Conservation (phyloP, 2,888 invertebrate species). For the Rugalucina vietnamica region DNA sequence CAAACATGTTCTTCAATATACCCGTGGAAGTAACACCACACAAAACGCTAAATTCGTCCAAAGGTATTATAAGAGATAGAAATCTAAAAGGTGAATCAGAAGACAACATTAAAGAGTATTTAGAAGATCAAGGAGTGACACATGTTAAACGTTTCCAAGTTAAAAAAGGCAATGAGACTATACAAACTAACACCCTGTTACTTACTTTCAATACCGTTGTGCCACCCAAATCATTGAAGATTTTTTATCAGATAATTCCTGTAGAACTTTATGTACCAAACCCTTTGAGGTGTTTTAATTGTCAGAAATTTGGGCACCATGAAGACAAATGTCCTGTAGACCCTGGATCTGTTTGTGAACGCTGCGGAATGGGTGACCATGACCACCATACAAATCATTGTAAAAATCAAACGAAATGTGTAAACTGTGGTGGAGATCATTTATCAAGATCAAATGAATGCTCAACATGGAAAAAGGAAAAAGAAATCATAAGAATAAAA, state of each 20-base stretch:
- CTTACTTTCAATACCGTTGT: background rate
- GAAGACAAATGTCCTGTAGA: background rate
- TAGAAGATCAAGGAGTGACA: background rate
- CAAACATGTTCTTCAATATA: background rate
- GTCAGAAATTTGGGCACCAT: background rate
- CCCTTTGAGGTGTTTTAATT: conserved; percentile 5
- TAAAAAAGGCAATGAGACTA: background rate
- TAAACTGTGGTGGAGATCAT: conserved; percentile 8
- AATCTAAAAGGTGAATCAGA: background rate
- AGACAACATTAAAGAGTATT: background rate
- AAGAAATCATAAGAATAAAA: background rate
- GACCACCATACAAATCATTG: background rate
- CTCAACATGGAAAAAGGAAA: background rate
- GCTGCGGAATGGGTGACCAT: background rate
- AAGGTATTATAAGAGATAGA: background rate
- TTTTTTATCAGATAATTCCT: background rate
- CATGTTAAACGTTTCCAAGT: background rate
- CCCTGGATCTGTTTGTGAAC: too few species aligned
- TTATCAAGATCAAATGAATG: background rate
- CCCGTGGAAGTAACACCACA: background rate
- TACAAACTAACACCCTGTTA: background rate
- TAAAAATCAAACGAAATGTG: background rate
- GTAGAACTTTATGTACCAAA: background rate
- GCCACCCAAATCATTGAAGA: background rate
- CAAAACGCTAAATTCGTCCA: background rate